phyloP scores from a whole-genome alignment of 2,888 invertebrate genomes.

The Drosophila limbata region DNA sequence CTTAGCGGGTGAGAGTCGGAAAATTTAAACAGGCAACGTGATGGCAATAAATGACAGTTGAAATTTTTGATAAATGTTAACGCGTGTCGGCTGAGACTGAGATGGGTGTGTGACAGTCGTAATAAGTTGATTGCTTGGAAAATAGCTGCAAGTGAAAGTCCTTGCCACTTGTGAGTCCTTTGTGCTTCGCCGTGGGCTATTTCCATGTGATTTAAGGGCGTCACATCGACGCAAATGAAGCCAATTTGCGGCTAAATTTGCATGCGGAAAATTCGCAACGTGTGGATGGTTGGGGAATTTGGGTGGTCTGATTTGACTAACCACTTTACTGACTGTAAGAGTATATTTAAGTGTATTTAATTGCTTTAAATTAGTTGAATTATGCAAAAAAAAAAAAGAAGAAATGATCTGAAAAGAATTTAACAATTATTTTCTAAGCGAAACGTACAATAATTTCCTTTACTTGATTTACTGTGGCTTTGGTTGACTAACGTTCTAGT shows the following conservation, averaged over 20 bases:
- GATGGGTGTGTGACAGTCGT: slow-evolving; percentile 42
- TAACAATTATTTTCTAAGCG: background rate
- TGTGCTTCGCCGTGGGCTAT: slow-evolving; percentile 40
- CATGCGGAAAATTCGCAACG: slow-evolving; percentile 24
- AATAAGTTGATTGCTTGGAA: slow-evolving; percentile 74
- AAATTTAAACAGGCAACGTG: slow-evolving; percentile 57
- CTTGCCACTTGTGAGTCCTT: slow-evolving; percentile 21
- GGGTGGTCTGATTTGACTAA: slow-evolving; percentile 16
- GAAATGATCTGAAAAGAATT: background rate
- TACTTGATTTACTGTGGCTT: slow-evolving; percentile 59
- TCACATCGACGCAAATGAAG: slow-evolving; percentile 63
- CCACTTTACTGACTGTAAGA: slow-evolving; percentile 25
- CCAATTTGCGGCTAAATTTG: slow-evolving; percentile 57
- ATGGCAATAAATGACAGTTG: slow-evolving; percentile 72
- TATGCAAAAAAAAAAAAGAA: background rate
- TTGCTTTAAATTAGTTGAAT: slow-evolving; percentile 27
- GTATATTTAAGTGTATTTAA: slow-evolving; percentile 31
- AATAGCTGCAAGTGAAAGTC: slow-evolving; percentile 45
- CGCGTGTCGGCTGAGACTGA: slow-evolving; percentile 52
- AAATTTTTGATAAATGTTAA: slow-evolving; percentile 72
- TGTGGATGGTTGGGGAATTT: slow-evolving; percentile 4
- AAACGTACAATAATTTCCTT: slow-evolving; percentile 63
- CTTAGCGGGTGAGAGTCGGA: slow-evolving; percentile 37
- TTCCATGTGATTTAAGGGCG: slow-evolving; percentile 49
- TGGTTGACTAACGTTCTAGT: slow-evolving; percentile 53